phyloP scores from a whole-genome alignment of 2,113 vertebrate species.

The Cavia porcellus region DNA sequence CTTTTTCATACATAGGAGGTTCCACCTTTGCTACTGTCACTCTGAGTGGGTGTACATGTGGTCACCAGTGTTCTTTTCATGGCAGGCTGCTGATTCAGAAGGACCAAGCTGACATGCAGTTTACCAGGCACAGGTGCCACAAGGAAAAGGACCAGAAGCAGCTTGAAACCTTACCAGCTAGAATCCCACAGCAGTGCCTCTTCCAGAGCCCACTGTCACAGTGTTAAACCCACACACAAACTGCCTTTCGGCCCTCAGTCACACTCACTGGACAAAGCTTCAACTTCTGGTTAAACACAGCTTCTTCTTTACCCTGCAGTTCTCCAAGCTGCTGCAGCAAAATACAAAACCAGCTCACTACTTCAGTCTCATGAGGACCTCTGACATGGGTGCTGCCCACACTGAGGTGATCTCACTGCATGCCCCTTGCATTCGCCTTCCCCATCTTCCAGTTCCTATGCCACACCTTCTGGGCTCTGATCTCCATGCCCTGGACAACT shows the following conservation, averaged over 20 bases:
- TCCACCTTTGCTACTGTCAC: neutral
- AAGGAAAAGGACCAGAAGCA: neutral
- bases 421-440: neutral
- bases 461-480: neutral
- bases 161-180: neutral
- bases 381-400: neutral
- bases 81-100: neutral
- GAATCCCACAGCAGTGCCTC: neutral
- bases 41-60: neutral
- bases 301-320: neutral
- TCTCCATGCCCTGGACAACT: neutral
- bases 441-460: neutral
- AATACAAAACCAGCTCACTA: neutral
- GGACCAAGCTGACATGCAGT: neutral
- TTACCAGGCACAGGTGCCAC: neutral
- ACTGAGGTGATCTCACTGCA: neutral
- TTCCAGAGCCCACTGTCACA: neutral
- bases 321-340: neutral
- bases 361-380: neutral
- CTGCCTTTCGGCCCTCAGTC: neutral
- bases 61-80: neutral
- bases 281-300: neutral
- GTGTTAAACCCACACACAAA: neutral
- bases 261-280: neutral
- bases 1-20: neutral